phyloP scores from a whole-genome alignment of 2,113 vertebrate genomes.

The Lanius collurio region DNA sequence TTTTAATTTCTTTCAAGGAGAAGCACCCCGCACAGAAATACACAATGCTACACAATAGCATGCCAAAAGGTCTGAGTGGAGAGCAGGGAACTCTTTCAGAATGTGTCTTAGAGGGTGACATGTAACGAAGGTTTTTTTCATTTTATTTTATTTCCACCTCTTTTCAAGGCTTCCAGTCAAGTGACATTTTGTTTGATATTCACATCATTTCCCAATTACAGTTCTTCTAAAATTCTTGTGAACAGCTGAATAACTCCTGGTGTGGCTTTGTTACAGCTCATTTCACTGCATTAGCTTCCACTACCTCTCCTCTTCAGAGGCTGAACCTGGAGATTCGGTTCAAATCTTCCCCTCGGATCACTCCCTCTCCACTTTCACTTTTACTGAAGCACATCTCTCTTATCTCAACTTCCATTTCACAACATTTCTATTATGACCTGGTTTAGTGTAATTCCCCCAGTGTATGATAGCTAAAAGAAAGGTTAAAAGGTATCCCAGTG shows the following conservation, averaged over 20 bases:
- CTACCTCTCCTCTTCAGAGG: background rate
- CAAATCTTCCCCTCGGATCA: background rate
- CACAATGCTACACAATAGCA: background rate
- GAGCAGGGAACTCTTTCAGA: background rate
- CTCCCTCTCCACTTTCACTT: background rate
- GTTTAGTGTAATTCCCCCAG: background rate
- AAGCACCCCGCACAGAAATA: background rate
- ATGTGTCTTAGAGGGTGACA: background rate
- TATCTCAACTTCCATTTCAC: background rate
- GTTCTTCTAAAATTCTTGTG: conserved; percentile 32
- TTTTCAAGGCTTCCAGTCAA: conserved; percentile 24
- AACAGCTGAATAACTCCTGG: conserved; percentile 43
- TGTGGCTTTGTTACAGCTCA: conserved; percentile 31
- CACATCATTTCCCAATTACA: conserved; percentile 52
- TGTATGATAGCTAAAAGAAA: background rate
- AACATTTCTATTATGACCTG: background rate
- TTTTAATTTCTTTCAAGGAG: conserved; percentile 40
- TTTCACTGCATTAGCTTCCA: conserved; percentile 43
- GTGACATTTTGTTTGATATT: conserved; percentile 50
- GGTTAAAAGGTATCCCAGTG: background rate
- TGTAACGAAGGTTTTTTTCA: background rate
- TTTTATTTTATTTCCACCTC: conserved; percentile 8
- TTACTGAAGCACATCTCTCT: background rate
- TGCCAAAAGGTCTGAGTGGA: background rate
- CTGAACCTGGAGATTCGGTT: background rate